Evolutionary conservation across 2,888 invertebrate genomes (phyloP).

Genomic region (Dyspetes luteomarginatus): DNA sequence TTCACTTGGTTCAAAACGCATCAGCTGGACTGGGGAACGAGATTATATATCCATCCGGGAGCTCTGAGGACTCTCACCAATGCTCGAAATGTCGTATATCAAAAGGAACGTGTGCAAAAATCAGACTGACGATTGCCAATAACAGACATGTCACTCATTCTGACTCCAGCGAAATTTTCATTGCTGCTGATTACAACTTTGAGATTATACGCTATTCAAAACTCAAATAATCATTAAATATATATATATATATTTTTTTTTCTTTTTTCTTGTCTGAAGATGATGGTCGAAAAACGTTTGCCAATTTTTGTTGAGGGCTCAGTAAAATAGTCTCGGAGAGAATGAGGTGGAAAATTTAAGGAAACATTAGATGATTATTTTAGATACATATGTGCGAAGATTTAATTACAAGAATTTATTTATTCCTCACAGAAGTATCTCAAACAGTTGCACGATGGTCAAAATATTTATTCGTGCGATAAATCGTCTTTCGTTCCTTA

Average conservation of each 20-base stretch:
- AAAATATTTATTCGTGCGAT: background rate
- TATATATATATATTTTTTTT: background rate
- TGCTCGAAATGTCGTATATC: slow-evolving; percentile 57
- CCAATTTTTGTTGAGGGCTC: background rate
- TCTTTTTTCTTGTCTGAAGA: background rate
- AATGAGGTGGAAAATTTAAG: background rate
- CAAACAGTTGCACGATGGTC: background rate
- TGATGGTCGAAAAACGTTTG: background rate
- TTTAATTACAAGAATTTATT: background rate
- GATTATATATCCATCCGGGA: slow-evolving; percentile 53
- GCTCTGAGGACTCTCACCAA: background rate
- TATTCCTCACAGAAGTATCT: background rate
- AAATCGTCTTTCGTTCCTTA: background rate
- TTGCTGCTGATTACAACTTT: background rate
- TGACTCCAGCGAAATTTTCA: slow-evolving; percentile 20
- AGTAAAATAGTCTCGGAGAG: background rate
- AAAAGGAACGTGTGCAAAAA: slow-evolving; percentile 47
- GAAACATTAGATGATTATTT: background rate
- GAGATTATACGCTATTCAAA: slow-evolving; percentile 9
- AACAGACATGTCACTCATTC: slow-evolving; percentile 52
- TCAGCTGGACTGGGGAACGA: slow-evolving; percentile 28
- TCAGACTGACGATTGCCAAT: slow-evolving; percentile 50
- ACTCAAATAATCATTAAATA: background rate
- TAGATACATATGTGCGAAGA: background rate
- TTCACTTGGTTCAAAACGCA: slow-evolving; percentile 42